Conservation (phyloP, 2,113 vertebrate genomes). For the Apteryx owenii region DNA sequence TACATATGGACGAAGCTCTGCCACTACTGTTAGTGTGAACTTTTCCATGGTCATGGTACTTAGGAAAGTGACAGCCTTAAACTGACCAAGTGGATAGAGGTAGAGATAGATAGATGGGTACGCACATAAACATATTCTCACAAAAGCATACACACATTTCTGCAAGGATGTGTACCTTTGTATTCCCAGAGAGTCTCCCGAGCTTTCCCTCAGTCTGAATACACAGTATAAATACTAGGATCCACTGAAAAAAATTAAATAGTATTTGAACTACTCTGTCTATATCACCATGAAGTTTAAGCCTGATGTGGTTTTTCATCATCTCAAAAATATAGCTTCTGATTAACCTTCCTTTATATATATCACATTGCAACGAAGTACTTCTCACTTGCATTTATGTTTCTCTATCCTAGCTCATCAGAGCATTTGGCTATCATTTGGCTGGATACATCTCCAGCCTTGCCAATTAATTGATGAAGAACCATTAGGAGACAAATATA, state of each 20-base stretch:
- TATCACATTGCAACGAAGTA: neutral
- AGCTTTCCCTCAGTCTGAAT: neutral
- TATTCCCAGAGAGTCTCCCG: neutral
- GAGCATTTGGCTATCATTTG: conserved; percentile 34
- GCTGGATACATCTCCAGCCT: neutral
- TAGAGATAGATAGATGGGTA: neutral
- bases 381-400: neutral
- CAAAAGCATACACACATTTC: neutral
- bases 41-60: neutral
- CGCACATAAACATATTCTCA: neutral
- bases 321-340: neutral
- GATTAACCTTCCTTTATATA: neutral
- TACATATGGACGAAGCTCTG: neutral
- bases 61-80: neutral
- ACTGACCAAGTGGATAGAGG: neutral
- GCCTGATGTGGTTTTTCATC: neutral
- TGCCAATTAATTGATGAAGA: conserved; percentile 61
- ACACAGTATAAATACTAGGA: neutral
- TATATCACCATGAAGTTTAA: neutral
- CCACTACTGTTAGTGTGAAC: neutral
- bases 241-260: neutral
- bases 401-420: neutral
- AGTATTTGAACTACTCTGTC: neutral
- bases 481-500: conserved; percentile 65
- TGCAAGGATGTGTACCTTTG: neutral